Evolutionary conservation across 2,888 invertebrate species (phyloP), one percentile per base, ranked within the genome.

Genomic region (Ornithoptera priamus): DNA sequence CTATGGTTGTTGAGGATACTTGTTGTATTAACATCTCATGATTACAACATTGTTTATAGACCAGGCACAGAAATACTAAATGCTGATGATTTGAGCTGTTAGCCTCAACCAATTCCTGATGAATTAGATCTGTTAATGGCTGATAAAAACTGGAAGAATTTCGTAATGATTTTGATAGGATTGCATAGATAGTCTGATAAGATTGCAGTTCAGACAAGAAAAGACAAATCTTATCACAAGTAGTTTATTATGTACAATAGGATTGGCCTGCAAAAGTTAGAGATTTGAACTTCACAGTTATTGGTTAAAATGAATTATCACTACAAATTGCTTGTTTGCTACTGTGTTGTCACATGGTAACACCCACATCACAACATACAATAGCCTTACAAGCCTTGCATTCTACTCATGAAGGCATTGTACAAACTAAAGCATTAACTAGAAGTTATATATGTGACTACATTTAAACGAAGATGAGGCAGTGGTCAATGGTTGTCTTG

Each of bases 1-100:
- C 71, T 73, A 10, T 65, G 73, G 30, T 73, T 76, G 67, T 68
- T 74, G n/a, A 65, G 75, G 18, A 75, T 76, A 68, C 70, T 74
- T 5, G 70, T 79, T 20, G 73, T 68, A 57, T 63, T 76, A 15
- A 71, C 67, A 30, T 71, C 73, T 17, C 72, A 75, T 68, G 60
- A 72, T 42, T 76, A 77, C 68, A 59, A 68, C 0, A 75, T 75
- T n/a, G 62, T 63, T 42, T 77, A 50, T 50, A 12, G 50, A 18
- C 50, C 18, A 18, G 50, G 50, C 15, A 15, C 12, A 50, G 15
- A 17, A 77, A 59, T 59, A 15, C 18, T 10, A 24, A 59, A 59
- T 17, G 59, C 59, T 8, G 59, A 59, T 24, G 15, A 5, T 6
- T 30, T 64, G 39, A 73, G 74, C 65, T 65, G 75, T n/a, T 76